phyloP scores from a whole-genome alignment of 2,797 vertebrate genomes.

The Xenopus petersii region DNA sequence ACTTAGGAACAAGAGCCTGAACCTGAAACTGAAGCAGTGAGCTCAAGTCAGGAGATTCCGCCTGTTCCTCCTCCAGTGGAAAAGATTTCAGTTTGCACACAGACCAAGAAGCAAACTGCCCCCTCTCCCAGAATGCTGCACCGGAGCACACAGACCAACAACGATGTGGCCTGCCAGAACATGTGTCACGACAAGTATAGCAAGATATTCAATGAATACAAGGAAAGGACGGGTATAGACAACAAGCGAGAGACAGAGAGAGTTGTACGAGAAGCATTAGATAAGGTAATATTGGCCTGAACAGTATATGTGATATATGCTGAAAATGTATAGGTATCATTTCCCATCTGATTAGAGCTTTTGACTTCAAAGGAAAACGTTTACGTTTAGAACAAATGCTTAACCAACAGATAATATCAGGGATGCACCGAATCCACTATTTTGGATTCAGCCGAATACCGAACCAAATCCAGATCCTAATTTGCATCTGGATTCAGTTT shows the following conservation, averaged over 20 bases:
- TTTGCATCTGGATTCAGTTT: no score
- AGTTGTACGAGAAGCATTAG: slow-evolving; percentile 88
- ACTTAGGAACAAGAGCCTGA: slow-evolving; percentile 81
- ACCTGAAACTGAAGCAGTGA: slow-evolving; percentile 96
- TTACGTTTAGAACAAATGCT: no score
- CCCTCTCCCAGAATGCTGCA: slow-evolving; percentile 87
- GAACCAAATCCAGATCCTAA: no score
- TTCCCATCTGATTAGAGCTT: no score
- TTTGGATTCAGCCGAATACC: no score
- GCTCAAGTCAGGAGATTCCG: slow-evolving; percentile 97
- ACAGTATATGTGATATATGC: no score
- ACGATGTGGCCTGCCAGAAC: slow-evolving; percentile 89
- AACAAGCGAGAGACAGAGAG: slow-evolving; percentile 95
- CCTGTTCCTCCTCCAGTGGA: slow-evolving; percentile 86
- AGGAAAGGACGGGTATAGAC: slow-evolving; percentile 97
- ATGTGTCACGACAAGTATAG: slow-evolving; percentile 99
- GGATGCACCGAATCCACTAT: no score
- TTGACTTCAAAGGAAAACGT: no score
- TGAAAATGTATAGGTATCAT: no score
- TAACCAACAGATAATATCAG: no score
- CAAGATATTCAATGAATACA: slow-evolving; percentile 97
- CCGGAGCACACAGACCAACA: slow-evolving; percentile 87
- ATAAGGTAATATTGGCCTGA: slow-evolving; percentile 76
- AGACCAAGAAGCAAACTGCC: slow-evolving; percentile 91
- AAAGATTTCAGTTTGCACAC: slow-evolving; percentile 92